A percentile compares a stretch with the other conserved stretches of the same genome.
Conservation (phyloP, 2,113 vertebrate species). For the Indicator indicator region DNA sequence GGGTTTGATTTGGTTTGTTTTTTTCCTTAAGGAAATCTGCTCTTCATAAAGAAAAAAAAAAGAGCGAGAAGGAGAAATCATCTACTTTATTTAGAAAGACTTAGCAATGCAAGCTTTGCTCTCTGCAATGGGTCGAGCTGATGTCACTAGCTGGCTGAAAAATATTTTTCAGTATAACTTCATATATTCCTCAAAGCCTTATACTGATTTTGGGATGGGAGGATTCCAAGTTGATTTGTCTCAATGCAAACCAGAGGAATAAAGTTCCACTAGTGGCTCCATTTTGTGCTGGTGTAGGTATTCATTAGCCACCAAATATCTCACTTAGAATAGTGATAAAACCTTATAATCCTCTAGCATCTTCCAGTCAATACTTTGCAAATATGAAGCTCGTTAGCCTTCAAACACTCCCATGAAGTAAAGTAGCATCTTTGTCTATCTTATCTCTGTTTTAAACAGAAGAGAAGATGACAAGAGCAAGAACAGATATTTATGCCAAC, state of each 20-base stretch:
- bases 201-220: background rate
- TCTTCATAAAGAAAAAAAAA: background rate
- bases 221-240: background rate
- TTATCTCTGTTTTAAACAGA: background rate
- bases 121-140: background rate
- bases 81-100: slow-evolving; percentile 38
- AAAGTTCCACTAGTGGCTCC: background rate
- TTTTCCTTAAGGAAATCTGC: slow-evolving; percentile 8
- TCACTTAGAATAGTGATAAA: background rate
- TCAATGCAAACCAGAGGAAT: background rate
- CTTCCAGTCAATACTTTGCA: background rate
- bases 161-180: background rate
- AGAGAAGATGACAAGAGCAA: background rate
- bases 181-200: background rate
- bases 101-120: background rate
- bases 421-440: background rate
- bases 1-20: no score
- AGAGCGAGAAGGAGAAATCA: background rate
- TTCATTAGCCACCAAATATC: background rate
- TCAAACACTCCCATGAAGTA: background rate
- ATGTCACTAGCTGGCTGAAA: slow-evolving; percentile 22
- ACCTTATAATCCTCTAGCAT: background rate
- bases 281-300: background rate
- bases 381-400: background rate
- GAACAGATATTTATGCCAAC: background rate